Evolutionary conservation across 2,888 invertebrate genomes (phyloP).

Genomic region (Siphonodentalium dalli): DNA sequence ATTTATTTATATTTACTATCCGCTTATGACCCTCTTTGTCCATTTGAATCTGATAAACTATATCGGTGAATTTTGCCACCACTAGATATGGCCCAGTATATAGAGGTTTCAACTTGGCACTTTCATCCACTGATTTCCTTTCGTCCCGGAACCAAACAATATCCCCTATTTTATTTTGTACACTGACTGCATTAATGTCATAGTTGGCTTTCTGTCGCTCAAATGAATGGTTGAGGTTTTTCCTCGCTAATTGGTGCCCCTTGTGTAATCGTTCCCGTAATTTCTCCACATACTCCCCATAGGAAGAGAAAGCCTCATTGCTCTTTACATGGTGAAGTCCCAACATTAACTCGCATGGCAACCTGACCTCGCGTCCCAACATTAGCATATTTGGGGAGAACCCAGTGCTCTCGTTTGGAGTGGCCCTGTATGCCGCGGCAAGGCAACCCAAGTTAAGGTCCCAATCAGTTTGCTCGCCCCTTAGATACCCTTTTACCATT

Average conservation of each 20-base stretch:
- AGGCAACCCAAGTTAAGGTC: constrained; percentile 8
- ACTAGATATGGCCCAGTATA: no score
- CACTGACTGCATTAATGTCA: no score
- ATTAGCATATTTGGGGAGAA: constrained; percentile 19
- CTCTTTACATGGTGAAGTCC: background rate
- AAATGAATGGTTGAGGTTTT: no score
- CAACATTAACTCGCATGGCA: constrained; percentile 13
- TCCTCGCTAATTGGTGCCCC: background rate
- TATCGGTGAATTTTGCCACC: no score
- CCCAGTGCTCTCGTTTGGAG: constrained; percentile 11
- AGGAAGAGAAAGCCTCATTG: background rate
- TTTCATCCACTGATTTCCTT: no score
- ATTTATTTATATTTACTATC: no score
- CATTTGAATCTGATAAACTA: no score
- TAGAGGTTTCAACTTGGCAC: no score
- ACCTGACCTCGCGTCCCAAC: constrained; percentile 13
- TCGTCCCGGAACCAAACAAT: no score
- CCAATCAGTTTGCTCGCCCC: constrained; percentile 17
- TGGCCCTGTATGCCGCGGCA: constrained; percentile 16
- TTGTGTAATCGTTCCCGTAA: background rate
- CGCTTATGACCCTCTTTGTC: no score
- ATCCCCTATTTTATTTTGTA: no score
- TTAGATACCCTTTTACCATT: constrained; percentile 10
- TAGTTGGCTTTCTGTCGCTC: no score
- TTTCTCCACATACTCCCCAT: constrained; percentile 5